Evolutionary conservation across 2,888 invertebrate genomes (phyloP).

Genomic region (Papilio protenor): DNA sequence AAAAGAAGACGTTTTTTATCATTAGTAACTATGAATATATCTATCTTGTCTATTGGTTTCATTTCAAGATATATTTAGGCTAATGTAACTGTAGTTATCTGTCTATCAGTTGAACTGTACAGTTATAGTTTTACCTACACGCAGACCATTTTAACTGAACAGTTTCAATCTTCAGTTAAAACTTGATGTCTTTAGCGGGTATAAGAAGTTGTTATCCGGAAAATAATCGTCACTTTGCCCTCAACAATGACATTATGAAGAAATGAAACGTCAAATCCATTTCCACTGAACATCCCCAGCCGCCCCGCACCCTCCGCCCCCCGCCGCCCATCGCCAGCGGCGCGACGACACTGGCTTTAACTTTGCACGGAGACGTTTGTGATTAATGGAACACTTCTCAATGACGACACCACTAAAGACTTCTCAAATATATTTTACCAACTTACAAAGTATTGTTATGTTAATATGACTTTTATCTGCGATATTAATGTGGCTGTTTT

Average conservation of each 20-base stretch:
- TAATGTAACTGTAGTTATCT: too few species aligned
- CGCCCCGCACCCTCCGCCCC: background rate
- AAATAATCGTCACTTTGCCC: background rate
- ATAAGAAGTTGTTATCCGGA: background rate
- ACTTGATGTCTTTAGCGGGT: background rate
- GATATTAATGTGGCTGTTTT: background rate
- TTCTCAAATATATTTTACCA: conserved; percentile 46
- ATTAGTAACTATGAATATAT: too few species aligned
- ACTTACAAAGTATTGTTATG: conserved; percentile 44
- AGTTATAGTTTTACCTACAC: too few species aligned
- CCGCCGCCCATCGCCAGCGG: background rate
- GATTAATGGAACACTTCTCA: conserved; percentile 52
- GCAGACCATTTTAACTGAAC: background rate
- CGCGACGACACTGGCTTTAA: conserved; percentile 46
- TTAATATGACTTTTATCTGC: background rate
- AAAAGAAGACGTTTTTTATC: too few species aligned
- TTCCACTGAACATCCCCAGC: conserved; percentile 45
- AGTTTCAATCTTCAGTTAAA: background rate
- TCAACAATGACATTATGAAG: conserved; percentile 45
- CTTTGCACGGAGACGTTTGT: conserved; percentile 47
- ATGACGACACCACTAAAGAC: conserved; percentile 46
- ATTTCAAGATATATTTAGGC: too few species aligned
- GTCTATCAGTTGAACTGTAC: too few species aligned
- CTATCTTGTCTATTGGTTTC: too few species aligned
- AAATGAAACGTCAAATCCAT: conserved; percentile 46